Percentiles rank a stretch among this genome's conserved stretches.
Conservation (phyloP, 1,140 invertebrate species). For the Drosophila gunungcola region DNA sequence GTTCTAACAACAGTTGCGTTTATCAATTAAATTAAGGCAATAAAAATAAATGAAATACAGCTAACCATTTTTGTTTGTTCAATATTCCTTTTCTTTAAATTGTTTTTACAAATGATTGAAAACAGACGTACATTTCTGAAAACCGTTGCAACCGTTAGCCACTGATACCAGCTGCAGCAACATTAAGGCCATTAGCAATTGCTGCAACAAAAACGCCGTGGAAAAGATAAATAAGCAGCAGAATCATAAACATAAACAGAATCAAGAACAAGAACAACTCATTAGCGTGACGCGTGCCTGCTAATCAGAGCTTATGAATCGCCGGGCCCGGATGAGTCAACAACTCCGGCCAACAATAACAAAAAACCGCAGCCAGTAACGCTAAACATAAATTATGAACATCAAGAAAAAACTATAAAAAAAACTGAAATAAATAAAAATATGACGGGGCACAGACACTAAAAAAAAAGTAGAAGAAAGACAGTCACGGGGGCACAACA, state of each 20-base stretch:
- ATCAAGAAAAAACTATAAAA: constrained; percentile 9
- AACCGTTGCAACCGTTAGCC: constrained; percentile 9
- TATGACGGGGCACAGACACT: constrained; percentile 6
- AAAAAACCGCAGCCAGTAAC: constrained; percentile 39
- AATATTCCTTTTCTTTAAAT: neutral
- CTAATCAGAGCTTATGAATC: constrained; percentile 74
- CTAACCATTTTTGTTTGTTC: too few relatives aligned
- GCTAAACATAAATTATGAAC: constrained; percentile 48
- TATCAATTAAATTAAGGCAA: too few relatives aligned
- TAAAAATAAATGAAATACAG: too few relatives aligned
- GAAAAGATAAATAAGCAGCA: constrained; percentile 3
- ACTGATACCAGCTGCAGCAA: constrained; percentile 9
- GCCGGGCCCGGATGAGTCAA: constrained; percentile 57
- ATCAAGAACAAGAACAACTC: constrained; percentile 41
- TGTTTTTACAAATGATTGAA: neutral
- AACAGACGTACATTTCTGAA: neutral
- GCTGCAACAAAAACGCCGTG: neutral
- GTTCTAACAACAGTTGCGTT: too few relatives aligned
- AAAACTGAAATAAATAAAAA: constrained; percentile 17
- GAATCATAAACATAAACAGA: constrained; percentile 10
- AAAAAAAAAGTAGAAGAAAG: constrained; percentile 7
- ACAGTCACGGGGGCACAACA: constrained; percentile 10
- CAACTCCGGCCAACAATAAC: constrained; percentile 31
- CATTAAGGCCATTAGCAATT: constrained; percentile 3
- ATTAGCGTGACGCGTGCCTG: constrained; percentile 78